Conservation (phyloP, 2,113 vertebrate species). For the Blennius ocellaris region DNA sequence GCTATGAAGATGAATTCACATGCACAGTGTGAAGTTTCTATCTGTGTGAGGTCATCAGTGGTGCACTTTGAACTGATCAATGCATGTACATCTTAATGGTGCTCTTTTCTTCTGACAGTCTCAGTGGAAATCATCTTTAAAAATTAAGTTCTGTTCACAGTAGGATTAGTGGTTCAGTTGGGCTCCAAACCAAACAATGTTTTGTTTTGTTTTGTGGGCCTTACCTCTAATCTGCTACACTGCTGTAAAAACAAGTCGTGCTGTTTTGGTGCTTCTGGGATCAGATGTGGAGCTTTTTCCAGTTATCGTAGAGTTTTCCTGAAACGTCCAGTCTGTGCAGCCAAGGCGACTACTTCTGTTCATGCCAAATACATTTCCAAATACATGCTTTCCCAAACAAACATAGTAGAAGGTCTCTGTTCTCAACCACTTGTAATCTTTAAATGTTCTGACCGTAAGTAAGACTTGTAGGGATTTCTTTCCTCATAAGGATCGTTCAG, state of each 20-base stretch:
- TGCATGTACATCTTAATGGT: background rate
- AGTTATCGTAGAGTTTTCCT: constrained; percentile 21
- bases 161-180: background rate
- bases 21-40: constrained; percentile 2
- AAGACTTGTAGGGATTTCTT: too few relatives aligned
- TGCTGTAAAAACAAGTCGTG: constrained; percentile 42
- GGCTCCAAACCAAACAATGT: background rate
- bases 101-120: background rate
- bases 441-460: too few relatives aligned
- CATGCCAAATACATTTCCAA: background rate
- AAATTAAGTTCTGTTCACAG: constrained; percentile 2
- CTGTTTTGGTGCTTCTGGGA: constrained; percentile 36
- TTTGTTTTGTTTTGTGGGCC: constrained; percentile 16
- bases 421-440: too few relatives aligned
- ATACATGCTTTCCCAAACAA: background rate
- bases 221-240: constrained; percentile 33
- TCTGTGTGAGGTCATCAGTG: constrained; percentile 3
- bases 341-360: background rate
- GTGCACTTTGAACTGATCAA: background rate
- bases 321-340: constrained; percentile 1
- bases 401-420: background rate
- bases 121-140: background rate
- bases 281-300: constrained; percentile 23
- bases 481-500: too few relatives aligned
- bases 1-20: too few relatives aligned